Conservation (phyloP, 2,888 invertebrate species). For the Patella pellucida region DNA sequence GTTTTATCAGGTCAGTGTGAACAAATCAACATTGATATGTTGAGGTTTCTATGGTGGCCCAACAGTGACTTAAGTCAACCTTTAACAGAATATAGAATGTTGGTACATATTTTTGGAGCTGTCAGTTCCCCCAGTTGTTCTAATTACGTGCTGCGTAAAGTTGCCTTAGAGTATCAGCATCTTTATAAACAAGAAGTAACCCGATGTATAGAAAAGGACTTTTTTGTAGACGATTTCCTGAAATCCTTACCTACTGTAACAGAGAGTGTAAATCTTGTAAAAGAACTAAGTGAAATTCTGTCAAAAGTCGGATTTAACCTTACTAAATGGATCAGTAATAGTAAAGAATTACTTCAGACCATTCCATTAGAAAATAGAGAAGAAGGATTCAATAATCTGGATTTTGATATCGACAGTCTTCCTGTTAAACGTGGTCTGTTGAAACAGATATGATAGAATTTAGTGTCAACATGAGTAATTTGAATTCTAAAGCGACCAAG, state of each 20-base stretch:
- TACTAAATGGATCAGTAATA: background rate
- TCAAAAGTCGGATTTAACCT: background rate
- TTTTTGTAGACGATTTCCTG: slow-evolving; percentile 27
- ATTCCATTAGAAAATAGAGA: slow-evolving; percentile 31
- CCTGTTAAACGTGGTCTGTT: slow-evolving; percentile 28
- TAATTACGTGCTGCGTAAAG: slow-evolving; percentile 13
- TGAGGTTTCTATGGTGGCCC: no score
- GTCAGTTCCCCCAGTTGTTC: slow-evolving; percentile 19
- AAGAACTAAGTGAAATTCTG: background rate
- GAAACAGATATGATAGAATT: slow-evolving; percentile 28
- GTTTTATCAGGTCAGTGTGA: no score
- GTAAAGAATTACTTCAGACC: background rate
- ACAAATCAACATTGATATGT: no score
- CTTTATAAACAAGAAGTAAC: background rate
- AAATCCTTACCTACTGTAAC: slow-evolving; percentile 9
- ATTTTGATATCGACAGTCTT: slow-evolving; percentile 11
- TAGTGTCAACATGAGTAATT: slow-evolving; percentile 6
- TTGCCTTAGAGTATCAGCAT: background rate
- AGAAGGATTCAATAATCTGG: slow-evolving; percentile 23
- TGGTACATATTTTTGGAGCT: slow-evolving; percentile 12
- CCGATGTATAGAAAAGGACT: slow-evolving; percentile 20
- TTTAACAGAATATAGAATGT: slow-evolving; percentile 1
- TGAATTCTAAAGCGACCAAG: background rate
- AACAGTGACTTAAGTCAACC: no score
- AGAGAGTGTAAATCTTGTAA: background rate